Percentiles rank a stretch among this genome's conserved stretches.
Evolutionary conservation across 2,113 vertebrate species (phyloP).

Genomic region (Chloebia gouldiae): DNA sequence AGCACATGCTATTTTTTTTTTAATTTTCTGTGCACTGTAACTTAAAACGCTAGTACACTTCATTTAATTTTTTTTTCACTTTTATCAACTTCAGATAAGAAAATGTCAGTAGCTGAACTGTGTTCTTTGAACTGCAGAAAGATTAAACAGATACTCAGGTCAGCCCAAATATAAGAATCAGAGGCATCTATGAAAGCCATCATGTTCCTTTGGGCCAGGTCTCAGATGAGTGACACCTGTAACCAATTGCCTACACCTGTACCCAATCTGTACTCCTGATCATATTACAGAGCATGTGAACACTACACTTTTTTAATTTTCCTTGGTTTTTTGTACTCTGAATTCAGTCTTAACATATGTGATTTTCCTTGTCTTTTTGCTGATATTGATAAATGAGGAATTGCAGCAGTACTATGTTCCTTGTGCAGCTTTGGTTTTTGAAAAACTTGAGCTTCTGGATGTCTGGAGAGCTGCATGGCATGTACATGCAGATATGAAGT

Average conservation of each 20-base stretch:
- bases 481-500: neutral
- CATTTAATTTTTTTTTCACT: neutral
- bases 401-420: neutral
- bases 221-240: neutral
- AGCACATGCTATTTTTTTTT: neutral
- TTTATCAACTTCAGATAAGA: neutral
- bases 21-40: neutral
- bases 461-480: neutral
- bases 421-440: neutral
- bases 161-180: neutral
- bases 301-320: neutral
- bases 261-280: neutral
- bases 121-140: neutral
- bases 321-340: neutral
- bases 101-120: neutral
- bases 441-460: neutral
- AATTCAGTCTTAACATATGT: neutral
- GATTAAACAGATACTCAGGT: neutral
- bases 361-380: neutral
- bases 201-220: neutral
- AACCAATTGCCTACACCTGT: neutral
- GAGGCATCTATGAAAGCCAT: neutral
- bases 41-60: neutral
- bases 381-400: neutral
- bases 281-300: neutral